Evolutionary conservation across 1,140 invertebrate genomes (phyloP).

Genomic region (Anthonomus grandis): DNA sequence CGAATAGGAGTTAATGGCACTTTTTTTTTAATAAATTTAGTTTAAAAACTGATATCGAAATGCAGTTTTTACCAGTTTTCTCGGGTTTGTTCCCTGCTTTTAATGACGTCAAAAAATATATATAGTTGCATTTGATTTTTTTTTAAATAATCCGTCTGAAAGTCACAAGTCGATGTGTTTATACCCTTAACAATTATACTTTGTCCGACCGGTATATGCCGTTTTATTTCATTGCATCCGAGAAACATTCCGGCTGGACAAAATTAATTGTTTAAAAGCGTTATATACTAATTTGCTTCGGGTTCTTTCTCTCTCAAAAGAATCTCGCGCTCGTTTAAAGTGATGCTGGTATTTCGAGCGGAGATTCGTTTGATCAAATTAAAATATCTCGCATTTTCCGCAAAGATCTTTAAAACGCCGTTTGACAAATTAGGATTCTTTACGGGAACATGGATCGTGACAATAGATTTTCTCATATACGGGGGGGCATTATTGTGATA

Average conservation of each 20-base stretch:
- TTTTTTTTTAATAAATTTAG: too few relatives aligned
- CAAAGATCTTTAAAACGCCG: not conserved
- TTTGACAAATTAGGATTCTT: constrained; percentile 6
- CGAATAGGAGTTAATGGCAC: too few relatives aligned
- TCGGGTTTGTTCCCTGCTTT: too few relatives aligned
- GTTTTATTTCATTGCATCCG: not conserved
- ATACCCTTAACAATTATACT: too few relatives aligned
- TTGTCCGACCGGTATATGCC: not conserved
- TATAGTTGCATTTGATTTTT: too few relatives aligned
- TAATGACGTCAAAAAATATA: too few relatives aligned
- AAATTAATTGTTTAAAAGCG: constrained; percentile 1
- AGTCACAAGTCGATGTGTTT: too few relatives aligned
- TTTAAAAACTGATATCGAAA: too few relatives aligned
- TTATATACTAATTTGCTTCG: not conserved
- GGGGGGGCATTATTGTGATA: not conserved
- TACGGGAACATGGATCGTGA: not conserved
- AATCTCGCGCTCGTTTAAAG: not conserved
- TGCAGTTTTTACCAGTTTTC: too few relatives aligned
- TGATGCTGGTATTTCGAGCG: not conserved
- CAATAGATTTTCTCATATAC: not conserved
- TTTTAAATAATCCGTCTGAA: too few relatives aligned
- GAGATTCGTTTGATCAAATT: constrained; percentile 2
- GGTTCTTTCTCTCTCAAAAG: not conserved
- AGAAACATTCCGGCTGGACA: not conserved
- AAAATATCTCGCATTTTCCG: not conserved